Evolutionary conservation across 1,140 invertebrate genomes (phyloP).

Genomic region (Lepeophtheirus salmonis): DNA sequence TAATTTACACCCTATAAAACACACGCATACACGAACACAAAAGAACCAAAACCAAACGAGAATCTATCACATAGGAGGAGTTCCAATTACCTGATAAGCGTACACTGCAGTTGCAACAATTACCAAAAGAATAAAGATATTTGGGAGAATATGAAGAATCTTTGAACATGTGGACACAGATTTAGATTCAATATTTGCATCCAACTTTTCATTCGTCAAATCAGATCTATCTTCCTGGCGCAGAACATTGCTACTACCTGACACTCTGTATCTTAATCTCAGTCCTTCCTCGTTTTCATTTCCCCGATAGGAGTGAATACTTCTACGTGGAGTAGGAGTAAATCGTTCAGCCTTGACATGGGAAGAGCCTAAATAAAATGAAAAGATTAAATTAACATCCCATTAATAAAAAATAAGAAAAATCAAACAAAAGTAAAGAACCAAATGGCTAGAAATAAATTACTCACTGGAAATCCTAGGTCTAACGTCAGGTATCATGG

Average conservation of each 20-base stretch:
- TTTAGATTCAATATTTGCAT: background rate
- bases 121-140: background rate
- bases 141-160: background rate
- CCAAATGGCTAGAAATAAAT: background rate
- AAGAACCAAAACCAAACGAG: too few species aligned
- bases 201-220: background rate
- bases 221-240: background rate
- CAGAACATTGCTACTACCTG: background rate
- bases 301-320: slow-evolving; percentile 11
- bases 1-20: too few species aligned
- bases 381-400: background rate
- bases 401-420: too few species aligned
- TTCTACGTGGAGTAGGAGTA: slow-evolving; percentile 10
- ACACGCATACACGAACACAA: too few species aligned
- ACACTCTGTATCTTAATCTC: background rate
- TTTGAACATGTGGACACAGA: background rate
- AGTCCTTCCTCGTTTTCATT: background rate
- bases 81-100: background rate
- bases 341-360: background rate
- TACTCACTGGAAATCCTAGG: background rate
- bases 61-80: too few species aligned
- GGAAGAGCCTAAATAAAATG: background rate
- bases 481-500: background rate
- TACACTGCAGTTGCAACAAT: background rate
- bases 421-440: too few species aligned